Evolutionary conservation across 92 coral and sea anemone genomes (phyloP), one percentile per base, ranked within the genome.

Genomic region (Metridium senile): DNA sequence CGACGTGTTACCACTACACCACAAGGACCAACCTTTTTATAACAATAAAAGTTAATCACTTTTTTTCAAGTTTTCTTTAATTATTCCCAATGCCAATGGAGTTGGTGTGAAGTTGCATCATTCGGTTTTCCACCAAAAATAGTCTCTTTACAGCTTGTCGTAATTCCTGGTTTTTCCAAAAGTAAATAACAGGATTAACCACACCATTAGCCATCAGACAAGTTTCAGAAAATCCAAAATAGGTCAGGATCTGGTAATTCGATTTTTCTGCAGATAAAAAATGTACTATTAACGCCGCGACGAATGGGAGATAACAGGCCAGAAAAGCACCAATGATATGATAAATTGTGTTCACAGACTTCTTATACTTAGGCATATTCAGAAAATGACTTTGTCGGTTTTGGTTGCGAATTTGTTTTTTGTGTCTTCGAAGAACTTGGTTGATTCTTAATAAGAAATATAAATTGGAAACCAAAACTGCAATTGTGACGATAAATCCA

Each of bases 151-250:
- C 72, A 2, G 72, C 72, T 43, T 66, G 11, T 66, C 72, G 1
- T 31, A 66, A 17, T 9, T 66, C 72, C 33, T 66, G 17, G 26
- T 30, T 66, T 66, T 49, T 33, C 72, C 46, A 66, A 28, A 45
- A 66, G 45, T 66, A 66, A 33, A 66, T 66, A 28, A 66, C n/a
- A 45, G 72, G 72, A 31, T 66, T 66, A n/a, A 66, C 6, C 52
- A 66, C 46, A 13, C 72, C 72, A 66, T 66, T 66, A 11, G 45
- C 1, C 72, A 66, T 66, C 11, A 66, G 29, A 33, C 30, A 28
- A 26, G 72, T 34, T 17, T 66, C 51, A 26, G 7, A 66, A 33
- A 66, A 7, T 7, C 53, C 16, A 45, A 7, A 45, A 45, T 16
- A 17, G 23, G 9, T n/a, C n/a, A n/a, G n/a, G n/a, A n/a, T n/a